A percentile compares a stretch with the other conserved stretches of the same genome.
These are phyloP conservation scores for Aphelenchoides bicaudatus DNA, from an alignment of 2,888 invertebrate species.

Conservation along the genomic window DNA sequence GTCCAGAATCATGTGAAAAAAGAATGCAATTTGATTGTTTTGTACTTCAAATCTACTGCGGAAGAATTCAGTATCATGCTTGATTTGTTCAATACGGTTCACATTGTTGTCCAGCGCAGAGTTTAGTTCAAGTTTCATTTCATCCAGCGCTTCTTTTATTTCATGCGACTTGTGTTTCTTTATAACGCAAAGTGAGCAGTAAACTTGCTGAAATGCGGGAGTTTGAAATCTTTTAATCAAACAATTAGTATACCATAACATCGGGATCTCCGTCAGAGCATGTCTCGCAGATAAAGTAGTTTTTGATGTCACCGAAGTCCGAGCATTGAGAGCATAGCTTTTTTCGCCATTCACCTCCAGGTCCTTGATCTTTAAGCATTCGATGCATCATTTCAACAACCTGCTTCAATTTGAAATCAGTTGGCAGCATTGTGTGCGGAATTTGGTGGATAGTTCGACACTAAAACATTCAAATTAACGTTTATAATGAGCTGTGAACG, in stretches of 20 bases:
- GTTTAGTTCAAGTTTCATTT: neutral
- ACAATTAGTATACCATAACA: neutral
- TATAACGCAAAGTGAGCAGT: constrained; percentile 5
- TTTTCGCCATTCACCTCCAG: too few relatives aligned
- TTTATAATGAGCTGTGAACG: neutral
- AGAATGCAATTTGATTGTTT: neutral
- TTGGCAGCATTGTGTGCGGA: too few relatives aligned
- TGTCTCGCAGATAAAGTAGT: neutral
- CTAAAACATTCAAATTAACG: constrained; percentile 1
- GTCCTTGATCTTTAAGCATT: constrained; percentile 1
- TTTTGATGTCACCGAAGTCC: neutral
- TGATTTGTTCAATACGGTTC: constrained; percentile 2
- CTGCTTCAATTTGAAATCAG: neutral
- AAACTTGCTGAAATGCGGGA: constrained; percentile 1
- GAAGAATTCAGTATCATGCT: neutral
- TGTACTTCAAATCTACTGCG: neutral
- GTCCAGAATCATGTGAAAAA: too few relatives aligned
- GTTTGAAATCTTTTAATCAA: neutral
- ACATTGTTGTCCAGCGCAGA: neutral
- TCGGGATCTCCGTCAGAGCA: neutral
- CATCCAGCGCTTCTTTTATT: neutral
- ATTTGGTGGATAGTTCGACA: neutral
- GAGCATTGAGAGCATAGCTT: neutral
- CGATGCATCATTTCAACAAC: neutral
- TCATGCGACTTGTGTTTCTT: constrained; percentile 3